Evolutionary conservation across 2,797 vertebrate genomes (phyloP).

Genomic region (Sciaenops ocellatus): DNA sequence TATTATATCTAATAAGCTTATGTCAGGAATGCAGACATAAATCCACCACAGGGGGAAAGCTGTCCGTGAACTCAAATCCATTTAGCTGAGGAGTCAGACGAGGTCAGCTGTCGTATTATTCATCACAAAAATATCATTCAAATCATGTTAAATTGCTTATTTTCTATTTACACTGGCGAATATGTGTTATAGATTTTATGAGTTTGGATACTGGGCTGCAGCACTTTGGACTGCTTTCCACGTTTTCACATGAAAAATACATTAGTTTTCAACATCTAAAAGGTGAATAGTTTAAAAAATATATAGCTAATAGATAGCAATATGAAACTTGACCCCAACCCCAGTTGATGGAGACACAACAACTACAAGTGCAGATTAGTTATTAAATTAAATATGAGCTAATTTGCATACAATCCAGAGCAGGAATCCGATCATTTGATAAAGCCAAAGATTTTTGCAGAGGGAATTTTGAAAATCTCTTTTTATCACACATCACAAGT

Average conservation of each 20-base stretch:
- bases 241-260: background rate
- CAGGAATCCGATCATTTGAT: too few species aligned
- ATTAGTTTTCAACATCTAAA: background rate
- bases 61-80: slow-evolving; percentile 43
- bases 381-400: too few species aligned
- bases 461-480: too few species aligned
- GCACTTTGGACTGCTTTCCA: background rate
- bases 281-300: too few species aligned
- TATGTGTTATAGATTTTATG: slow-evolving; percentile 6
- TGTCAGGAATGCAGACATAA: slow-evolving; percentile 63
- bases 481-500: too few species aligned
- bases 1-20: slow-evolving; percentile 61
- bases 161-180: slow-evolving; percentile 14
- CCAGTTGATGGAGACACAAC: too few species aligned
- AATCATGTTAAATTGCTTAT: slow-evolving; percentile 23
- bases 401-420: too few species aligned
- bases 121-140: slow-evolving; percentile 18
- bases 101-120: slow-evolving; percentile 30
- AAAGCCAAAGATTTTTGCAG: too few species aligned
- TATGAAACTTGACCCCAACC: too few species aligned
- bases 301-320: too few species aligned
- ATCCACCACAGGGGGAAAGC: slow-evolving; percentile 31
- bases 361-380: too few species aligned
- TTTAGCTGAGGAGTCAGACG: slow-evolving; percentile 42
- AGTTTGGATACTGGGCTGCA: background rate